Conservation (phyloP, 2,113 vertebrate species). For the Phasianus colchicus region DNA sequence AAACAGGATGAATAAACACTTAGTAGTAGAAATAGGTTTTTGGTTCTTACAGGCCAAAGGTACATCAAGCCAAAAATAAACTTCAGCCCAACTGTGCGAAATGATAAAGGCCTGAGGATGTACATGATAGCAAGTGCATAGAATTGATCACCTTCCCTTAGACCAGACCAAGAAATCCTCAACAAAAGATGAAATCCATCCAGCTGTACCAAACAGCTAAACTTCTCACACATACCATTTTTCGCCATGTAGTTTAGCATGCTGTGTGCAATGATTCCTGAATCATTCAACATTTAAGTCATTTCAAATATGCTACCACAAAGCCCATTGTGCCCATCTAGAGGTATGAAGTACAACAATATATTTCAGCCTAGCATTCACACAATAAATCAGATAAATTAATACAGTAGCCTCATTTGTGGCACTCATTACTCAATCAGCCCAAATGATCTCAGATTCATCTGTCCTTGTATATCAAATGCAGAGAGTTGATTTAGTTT, state of each 20-base stretch:
- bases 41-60: background rate
- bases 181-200: background rate
- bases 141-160: background rate
- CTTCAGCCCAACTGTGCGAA: fast-evolving
- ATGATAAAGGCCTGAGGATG: background rate
- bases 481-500: background rate
- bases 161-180: background rate
- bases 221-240: background rate
- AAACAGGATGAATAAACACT: background rate
- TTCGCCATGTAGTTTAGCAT: background rate
- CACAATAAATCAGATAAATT: background rate
- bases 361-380: background rate
- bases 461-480: background rate
- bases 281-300: background rate
- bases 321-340: background rate
- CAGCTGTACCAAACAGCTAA: background rate
- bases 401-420: background rate
- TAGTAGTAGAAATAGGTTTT: background rate
- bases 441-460: background rate
- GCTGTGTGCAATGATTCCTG: background rate
- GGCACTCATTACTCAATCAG: background rate
- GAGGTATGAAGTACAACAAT: background rate
- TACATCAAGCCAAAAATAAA: background rate
- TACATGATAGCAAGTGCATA: background rate
- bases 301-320: background rate